Conservation (phyloP, 2,888 invertebrate species). For the Brachylomia viminalis region DNA sequence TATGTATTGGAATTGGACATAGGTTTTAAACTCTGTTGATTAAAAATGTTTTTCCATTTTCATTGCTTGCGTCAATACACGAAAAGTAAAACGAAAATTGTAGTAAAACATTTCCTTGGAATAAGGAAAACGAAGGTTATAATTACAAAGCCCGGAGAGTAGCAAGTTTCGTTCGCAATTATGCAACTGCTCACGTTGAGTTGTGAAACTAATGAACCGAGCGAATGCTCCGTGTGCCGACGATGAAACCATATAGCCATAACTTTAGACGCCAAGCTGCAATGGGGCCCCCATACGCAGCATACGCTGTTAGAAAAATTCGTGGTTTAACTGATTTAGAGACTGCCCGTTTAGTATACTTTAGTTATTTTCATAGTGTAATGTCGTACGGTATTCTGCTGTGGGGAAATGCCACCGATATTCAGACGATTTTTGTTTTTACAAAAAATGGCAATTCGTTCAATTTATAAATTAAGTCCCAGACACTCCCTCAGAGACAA, state of each 20-base stretch:
- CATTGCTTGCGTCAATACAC: neutral
- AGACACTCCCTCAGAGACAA: too few relatives aligned
- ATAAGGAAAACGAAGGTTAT: conserved; percentile 16
- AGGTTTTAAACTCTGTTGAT: conserved; percentile 18
- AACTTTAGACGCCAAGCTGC: too few relatives aligned
- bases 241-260: conserved; percentile 49
- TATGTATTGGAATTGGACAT: conserved; percentile 12
- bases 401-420: too few relatives aligned
- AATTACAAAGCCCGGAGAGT: conserved; percentile 22
- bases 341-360: too few relatives aligned
- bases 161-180: conserved; percentile 46
- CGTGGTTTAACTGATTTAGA: too few relatives aligned
- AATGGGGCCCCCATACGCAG: too few relatives aligned
- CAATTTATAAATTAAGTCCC: too few relatives aligned
- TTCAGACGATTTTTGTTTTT: too few relatives aligned
- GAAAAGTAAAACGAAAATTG: conserved; percentile 1
- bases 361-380: too few relatives aligned
- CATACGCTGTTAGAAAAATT: too few relatives aligned
- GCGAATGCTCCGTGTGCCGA: conserved; percentile 10
- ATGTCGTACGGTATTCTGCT: too few relatives aligned
- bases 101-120: neutral
- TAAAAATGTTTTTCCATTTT: conserved; percentile 6
- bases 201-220: conserved; percentile 48
- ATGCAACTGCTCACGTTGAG: conserved; percentile 53
- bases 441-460: too few relatives aligned